phyloP scores from a whole-genome alignment of 2,888 invertebrate species.

The Caenorhabditis afra region DNA sequence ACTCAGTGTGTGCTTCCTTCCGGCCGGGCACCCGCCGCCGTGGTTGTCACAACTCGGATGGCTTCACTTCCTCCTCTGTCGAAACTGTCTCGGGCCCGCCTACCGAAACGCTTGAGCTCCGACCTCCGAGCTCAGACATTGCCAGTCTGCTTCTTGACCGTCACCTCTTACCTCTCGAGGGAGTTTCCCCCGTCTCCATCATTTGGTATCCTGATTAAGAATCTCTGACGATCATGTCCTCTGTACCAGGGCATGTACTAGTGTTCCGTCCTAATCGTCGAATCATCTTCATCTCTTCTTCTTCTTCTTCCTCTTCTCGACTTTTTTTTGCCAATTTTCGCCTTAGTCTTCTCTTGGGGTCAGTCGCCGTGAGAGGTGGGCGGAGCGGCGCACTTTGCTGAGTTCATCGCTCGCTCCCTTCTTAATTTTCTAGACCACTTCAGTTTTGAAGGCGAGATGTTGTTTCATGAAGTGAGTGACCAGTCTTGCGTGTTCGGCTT shows the following conservation, averaged over 20 bases:
- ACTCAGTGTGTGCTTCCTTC: constrained; percentile 58
- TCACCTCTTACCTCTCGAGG: not conserved
- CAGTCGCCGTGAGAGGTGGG: constrained; percentile 18
- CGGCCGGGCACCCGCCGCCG: constrained; percentile 55
- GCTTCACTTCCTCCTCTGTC: constrained; percentile 48
- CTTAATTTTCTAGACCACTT: constrained; percentile 44
- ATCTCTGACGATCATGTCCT: constrained; percentile 34
- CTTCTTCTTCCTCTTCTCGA: constrained; percentile 12
- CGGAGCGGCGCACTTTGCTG: constrained; percentile 38
- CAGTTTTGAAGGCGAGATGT: constrained; percentile 33
- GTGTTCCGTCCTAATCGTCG: constrained; percentile 45
- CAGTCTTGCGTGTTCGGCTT: constrained; percentile 53
- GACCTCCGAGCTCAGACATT: not conserved
- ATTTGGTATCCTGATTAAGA: constrained; percentile 24
- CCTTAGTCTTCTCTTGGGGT: constrained; percentile 12
- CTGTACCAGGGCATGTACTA: constrained; percentile 50
- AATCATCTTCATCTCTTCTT: too few relatives aligned
- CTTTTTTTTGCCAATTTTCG: constrained; percentile 24
- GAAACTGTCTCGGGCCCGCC: constrained; percentile 23
- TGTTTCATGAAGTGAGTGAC: constrained; percentile 54
- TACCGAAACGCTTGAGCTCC: constrained; percentile 28
- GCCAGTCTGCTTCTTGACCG: constrained; percentile 11
- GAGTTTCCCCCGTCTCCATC: constrained; percentile 5
- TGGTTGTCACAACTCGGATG: constrained; percentile 52
- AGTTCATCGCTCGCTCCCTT: constrained; percentile 16